Percentiles rank a stretch among this genome's conserved stretches.
Conservation (phyloP, 2,113 vertebrate genomes). For the Nycticryphes semicollaris region DNA sequence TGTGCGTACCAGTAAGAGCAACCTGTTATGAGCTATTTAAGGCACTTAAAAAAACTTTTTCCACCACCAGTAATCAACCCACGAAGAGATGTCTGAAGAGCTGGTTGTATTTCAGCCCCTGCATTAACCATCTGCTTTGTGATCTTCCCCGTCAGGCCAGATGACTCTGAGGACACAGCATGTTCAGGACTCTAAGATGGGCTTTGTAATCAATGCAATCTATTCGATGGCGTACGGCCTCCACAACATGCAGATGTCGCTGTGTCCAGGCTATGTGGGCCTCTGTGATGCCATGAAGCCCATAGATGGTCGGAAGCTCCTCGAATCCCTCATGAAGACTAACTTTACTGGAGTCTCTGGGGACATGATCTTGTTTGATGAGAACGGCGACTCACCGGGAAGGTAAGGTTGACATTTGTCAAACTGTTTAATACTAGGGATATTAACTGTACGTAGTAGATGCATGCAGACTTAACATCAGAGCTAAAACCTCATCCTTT, state of each 20-base stretch:
- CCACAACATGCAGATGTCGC: constrained; percentile 89
- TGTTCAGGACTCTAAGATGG: constrained; percentile 99
- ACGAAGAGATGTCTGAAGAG: not conserved
- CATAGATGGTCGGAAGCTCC: constrained; percentile 90
- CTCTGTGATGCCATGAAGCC: constrained; percentile 95
- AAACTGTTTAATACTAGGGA: not conserved
- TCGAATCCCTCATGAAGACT: constrained; percentile 96
- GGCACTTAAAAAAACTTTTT: not conserved
- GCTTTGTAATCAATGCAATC: constrained; percentile 97
- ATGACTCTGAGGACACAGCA: constrained; percentile 91
- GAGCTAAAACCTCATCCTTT: not conserved
- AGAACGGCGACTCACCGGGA: constrained; percentile 96
- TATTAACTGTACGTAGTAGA: accelerated
- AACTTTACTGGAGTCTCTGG: constrained; percentile 96
- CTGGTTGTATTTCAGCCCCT: not conserved
- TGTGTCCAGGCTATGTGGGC: constrained; percentile 90
- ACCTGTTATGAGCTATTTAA: not conserved
- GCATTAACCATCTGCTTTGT: not conserved
- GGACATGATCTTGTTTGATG: constrained; percentile 94
- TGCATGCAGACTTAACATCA: not conserved
- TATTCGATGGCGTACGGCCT: constrained; percentile 98
- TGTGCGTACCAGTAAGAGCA: not conserved
- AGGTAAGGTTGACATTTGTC: constrained; percentile 75
- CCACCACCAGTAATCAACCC: not conserved
- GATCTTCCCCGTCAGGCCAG: constrained; percentile 75